These are phyloP conservation scores for Lepidurus packardi DNA, from an alignment of 1,140 invertebrate species.

Conservation along the genomic window DNA sequence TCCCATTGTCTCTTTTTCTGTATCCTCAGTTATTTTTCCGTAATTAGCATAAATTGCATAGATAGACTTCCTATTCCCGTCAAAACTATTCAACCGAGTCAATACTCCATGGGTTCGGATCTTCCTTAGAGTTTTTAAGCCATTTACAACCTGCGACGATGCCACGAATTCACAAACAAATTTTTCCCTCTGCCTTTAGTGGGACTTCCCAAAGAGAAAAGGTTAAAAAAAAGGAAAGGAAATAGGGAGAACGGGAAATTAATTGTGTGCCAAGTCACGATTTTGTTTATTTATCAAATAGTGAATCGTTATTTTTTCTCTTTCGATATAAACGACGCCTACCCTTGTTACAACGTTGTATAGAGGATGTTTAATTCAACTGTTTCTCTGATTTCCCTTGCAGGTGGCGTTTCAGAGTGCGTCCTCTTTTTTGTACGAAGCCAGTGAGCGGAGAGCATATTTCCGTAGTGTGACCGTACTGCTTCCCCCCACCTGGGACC, in stretches of 20 bases:
- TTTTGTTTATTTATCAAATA: no score
- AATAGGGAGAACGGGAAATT: no score
- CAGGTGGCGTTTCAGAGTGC: slow-evolving; percentile 49
- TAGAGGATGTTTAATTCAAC: slow-evolving; percentile 4
- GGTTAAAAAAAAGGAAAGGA: no score
- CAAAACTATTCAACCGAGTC: background rate
- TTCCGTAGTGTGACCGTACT: slow-evolving; percentile 51
- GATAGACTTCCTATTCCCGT: background rate
- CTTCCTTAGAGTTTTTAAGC: no score
- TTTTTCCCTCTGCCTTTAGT: no score
- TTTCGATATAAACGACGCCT: background rate
- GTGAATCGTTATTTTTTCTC: background rate
- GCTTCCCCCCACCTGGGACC: slow-evolving; percentile 51
- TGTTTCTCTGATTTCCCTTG: slow-evolving; percentile 40
- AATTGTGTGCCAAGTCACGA: no score
- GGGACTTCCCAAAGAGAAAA: no score
- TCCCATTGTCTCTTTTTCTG: background rate
- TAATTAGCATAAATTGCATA: background rate
- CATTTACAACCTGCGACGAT: no score
- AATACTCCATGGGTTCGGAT: background rate
- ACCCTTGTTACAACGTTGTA: background rate
- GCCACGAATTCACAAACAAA: no score
- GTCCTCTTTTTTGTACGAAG: slow-evolving; percentile 49
- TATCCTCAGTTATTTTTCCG: background rate
- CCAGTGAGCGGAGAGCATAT: slow-evolving; percentile 51